phyloP scores from a whole-genome alignment of 2,113 vertebrate genomes.

The Colistium nudipinnis region DNA sequence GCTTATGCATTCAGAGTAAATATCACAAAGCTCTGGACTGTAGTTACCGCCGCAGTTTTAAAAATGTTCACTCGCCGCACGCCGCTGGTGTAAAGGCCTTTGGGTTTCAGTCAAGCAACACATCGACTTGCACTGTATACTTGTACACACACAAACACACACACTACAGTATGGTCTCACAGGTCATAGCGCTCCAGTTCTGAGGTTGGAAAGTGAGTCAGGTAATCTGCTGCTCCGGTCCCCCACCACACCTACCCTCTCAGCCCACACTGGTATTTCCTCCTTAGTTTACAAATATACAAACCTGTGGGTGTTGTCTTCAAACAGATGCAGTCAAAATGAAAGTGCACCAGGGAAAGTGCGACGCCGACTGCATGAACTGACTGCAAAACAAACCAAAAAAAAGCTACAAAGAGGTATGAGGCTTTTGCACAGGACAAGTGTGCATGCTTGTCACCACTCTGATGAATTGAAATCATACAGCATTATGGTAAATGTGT shows the following conservation, averaged over 20 bases:
- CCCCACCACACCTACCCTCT: constrained; percentile 8
- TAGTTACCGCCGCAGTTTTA: constrained; percentile 1
- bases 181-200: constrained; percentile 14
- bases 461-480: constrained; percentile 1
- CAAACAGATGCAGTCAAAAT: constrained; percentile 58
- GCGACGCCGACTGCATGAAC: constrained; percentile 15
- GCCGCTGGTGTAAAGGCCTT: constrained; percentile 25
- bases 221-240: constrained; percentile 36
- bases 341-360: constrained; percentile 64
- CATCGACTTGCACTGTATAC: neutral
- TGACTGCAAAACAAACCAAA: neutral
- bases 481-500: neutral
- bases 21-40: neutral
- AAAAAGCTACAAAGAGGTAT: neutral
- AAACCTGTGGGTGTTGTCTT: constrained; percentile 72
- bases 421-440: neutral
- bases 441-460: neutral
- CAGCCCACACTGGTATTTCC: constrained; percentile 70
- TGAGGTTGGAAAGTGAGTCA: constrained; percentile 78
- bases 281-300: constrained; percentile 70
- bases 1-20: neutral
- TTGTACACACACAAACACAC: neutral
- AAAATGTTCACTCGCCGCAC: neutral
- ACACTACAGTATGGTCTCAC: constrained; percentile 4
- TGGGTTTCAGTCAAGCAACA: constrained; percentile 13